Base-by-base conservation (phyloP, 2,888 invertebrate genomes). In the Andrena flavipes region DNA sequence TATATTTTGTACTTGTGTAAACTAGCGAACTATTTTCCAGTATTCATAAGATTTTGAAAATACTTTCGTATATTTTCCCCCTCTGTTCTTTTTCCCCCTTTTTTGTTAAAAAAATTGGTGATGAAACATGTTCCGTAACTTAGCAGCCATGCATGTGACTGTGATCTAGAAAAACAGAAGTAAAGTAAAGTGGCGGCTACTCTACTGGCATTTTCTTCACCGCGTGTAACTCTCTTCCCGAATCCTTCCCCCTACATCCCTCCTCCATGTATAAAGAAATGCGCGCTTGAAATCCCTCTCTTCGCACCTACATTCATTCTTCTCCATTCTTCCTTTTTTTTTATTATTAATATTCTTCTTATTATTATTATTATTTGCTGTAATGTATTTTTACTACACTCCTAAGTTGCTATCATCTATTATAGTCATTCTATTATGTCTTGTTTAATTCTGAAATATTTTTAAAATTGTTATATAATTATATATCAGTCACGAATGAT, bases 121-220 rank as follows among this genome's bases (percentile, higher is more conserved):
- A 90, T 88, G 90, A 91, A 91, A 91, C 84, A 84, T 87, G 90
- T 89, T 89, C 82, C 87, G 89, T 88, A 86, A 90, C 87, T 89
- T 85, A 91, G 91, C 91, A 89, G 91, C 91, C 91, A 90, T 89
- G 86, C 82, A 89, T 89, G 88, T 91, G 92, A 92, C 92, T 92
- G 92, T 92, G 92, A 92, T 92, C 89, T 92, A 91, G 90, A 81
- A 88, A 92, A 90, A 84, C 89, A 89, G 89, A 91, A 91, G 89
- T 91, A 90, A 91, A 90, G 89, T 88, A 90, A 91, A 87, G 86
- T 89, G 92, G 91, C 90, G 88, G 91, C 92, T 92, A 90, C 84
- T 85, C 82, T 83, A 89, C 84, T 87, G 87, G 85, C 88, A 88
- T 84, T 91, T 92, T 92, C 88, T 85, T 92, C 91, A 91, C 90